These are phyloP conservation scores for Tuberolachnus salignus DNA, from an alignment of 2,888 invertebrate genomes.

Conservation along the genomic window DNA sequence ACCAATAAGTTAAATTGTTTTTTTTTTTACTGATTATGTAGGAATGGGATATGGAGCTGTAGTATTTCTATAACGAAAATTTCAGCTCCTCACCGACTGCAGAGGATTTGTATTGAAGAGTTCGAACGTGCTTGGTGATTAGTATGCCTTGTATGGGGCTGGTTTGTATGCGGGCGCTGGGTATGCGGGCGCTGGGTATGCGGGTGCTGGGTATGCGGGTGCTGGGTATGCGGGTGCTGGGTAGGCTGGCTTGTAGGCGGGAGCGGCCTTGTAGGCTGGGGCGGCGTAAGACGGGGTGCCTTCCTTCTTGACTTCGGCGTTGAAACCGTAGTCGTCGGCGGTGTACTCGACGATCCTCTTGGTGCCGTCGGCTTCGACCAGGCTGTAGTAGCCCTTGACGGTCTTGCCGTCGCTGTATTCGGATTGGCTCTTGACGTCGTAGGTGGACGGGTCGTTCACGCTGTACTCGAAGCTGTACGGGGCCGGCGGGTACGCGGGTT, in stretches of 20 bases:
- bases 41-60: too few relatives aligned
- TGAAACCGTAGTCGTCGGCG: conserved; percentile 35
- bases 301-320: conserved; percentile 28
- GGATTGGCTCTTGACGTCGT: conserved; percentile 32
- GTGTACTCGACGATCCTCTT: conserved; percentile 75
- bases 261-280: conserved; percentile 12
- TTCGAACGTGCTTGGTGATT: background rate
- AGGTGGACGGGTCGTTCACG: conserved; percentile 36
- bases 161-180: conserved; percentile 8
- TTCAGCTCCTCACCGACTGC: too few relatives aligned
- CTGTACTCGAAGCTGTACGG: conserved; percentile 43
- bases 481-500: background rate
- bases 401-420: conserved; percentile 63
- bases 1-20: too few relatives aligned
- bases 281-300: background rate
- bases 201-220: background rate
- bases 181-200: background rate
- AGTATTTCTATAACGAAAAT: too few relatives aligned
- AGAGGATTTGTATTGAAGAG: too few relatives aligned
- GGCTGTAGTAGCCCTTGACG: conserved; percentile 31
- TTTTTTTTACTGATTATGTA: too few relatives aligned
- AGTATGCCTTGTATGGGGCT: background rate
- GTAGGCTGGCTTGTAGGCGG: conserved; percentile 15
- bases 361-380: conserved; percentile 67
- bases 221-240: conserved; percentile 25